Evolutionary conservation across 2,113 vertebrate genomes (phyloP).

Genomic region (Oenanthe oenanthe): DNA sequence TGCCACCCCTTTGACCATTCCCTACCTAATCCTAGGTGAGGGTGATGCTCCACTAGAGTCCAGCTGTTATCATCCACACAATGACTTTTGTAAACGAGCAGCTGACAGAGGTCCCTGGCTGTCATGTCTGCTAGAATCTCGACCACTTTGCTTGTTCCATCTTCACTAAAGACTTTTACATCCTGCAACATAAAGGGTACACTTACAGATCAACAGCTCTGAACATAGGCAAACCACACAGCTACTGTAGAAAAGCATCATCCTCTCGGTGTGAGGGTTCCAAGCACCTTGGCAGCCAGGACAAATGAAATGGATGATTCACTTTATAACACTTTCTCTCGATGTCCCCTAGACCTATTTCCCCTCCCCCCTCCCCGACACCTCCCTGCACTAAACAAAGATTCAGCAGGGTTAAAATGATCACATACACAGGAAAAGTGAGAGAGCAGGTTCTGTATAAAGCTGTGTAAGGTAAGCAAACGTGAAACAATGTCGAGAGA

Average conservation of each 20-base stretch:
- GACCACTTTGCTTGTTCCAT: constrained; percentile 93
- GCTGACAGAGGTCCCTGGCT: constrained; percentile 94
- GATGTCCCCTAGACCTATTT: background rate
- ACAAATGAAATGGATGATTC: constrained; percentile 25
- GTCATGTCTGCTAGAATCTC: constrained; percentile 96
- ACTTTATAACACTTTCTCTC: background rate
- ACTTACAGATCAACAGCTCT: constrained; percentile 41
- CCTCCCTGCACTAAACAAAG: constrained; percentile 18
- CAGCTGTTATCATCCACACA: constrained; percentile 99
- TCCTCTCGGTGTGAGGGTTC: background rate
- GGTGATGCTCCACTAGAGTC: constrained; percentile 96
- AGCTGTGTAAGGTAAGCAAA: background rate
- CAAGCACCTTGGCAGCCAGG: constrained; percentile 30
- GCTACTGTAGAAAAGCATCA: background rate
- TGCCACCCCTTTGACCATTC: constrained; percentile 25
- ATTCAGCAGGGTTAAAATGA: background rate
- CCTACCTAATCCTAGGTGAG: constrained; percentile 93
- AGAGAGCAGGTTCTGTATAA: background rate
- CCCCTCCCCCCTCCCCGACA: constrained; percentile 33
- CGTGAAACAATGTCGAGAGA: background rate
- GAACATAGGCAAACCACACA: constrained; percentile 12
- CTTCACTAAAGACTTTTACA: constrained; percentile 96
- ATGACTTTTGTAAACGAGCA: constrained; percentile 97
- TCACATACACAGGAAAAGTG: background rate
- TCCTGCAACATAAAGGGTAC: constrained; percentile 83